phyloP scores from a whole-genome alignment of 2,888 invertebrate species.

The Coelinius sp. region DNA sequence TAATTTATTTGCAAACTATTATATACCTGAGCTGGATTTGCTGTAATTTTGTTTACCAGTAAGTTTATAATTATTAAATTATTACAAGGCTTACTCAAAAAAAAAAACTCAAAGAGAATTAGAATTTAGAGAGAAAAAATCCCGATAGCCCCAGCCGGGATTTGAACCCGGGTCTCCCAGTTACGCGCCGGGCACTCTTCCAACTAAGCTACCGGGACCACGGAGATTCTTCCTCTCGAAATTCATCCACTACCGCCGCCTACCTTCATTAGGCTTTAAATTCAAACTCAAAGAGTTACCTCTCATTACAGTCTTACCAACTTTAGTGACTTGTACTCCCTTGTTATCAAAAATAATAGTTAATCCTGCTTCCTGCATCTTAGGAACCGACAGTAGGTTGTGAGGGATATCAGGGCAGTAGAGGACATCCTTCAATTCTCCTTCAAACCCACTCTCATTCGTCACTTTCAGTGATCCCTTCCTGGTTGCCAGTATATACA shows the following conservation, averaged over 20 bases:
- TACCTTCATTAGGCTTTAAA: too few species aligned
- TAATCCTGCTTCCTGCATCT: neutral
- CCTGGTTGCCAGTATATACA: constrained; percentile 57
- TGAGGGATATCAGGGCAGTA: constrained; percentile 59
- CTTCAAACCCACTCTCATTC: constrained; percentile 50
- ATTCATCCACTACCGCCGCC: too few species aligned
- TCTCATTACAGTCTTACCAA: neutral
- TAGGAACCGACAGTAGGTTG: constrained; percentile 34
- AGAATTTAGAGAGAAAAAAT: too few species aligned
- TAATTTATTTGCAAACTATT: neutral
- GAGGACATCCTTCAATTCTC: constrained; percentile 50
- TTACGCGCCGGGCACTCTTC: too few species aligned
- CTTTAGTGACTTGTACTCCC: neutral
- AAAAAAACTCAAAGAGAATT: too few species aligned
- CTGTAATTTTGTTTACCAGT: neutral
- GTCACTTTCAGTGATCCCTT: constrained; percentile 54
- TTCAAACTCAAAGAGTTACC: too few species aligned
- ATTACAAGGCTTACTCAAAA: too few species aligned
- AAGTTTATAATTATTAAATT: neutral
- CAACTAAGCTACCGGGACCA: too few species aligned
- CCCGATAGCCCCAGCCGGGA: too few species aligned
- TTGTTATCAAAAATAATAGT: neutral
- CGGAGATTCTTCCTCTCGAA: too few species aligned
- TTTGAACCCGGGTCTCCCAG: too few species aligned
- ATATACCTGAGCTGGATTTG: neutral